Conservation (phyloP, 2,797 vertebrate species). For the Podargus strigoides region DNA sequence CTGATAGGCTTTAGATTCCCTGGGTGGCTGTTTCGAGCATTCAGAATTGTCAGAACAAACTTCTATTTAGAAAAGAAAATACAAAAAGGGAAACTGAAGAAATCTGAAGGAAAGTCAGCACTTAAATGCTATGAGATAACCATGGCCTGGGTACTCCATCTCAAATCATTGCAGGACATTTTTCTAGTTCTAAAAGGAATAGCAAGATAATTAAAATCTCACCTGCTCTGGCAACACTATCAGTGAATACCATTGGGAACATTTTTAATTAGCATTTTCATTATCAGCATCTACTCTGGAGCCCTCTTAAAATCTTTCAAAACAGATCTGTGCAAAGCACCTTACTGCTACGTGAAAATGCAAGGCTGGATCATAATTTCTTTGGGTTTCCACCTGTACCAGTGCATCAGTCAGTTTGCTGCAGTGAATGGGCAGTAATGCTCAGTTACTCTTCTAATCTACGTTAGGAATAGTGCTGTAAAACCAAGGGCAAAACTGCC, state of each 20-base stretch:
- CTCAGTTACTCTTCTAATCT: neutral
- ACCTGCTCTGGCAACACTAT: neutral
- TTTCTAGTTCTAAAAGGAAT: neutral
- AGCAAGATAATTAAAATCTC: neutral
- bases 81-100: neutral
- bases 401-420: neutral
- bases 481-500: neutral
- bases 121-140: neutral
- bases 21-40: neutral
- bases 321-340: neutral
- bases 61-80: no score
- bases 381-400: neutral
- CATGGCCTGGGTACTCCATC: neutral
- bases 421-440: neutral
- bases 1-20: neutral
- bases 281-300: conserved; percentile 1
- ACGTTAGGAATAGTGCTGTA: rapidly evolving
- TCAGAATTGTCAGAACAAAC: neutral
- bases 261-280: conserved; percentile 22
- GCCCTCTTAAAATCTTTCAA: neutral
- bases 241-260: neutral
- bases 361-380: neutral
- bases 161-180: neutral
- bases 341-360: neutral
- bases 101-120: neutral